Conservation (phyloP, 2,888 invertebrate species). For the Stenoptilia bipunctidactyla region DNA sequence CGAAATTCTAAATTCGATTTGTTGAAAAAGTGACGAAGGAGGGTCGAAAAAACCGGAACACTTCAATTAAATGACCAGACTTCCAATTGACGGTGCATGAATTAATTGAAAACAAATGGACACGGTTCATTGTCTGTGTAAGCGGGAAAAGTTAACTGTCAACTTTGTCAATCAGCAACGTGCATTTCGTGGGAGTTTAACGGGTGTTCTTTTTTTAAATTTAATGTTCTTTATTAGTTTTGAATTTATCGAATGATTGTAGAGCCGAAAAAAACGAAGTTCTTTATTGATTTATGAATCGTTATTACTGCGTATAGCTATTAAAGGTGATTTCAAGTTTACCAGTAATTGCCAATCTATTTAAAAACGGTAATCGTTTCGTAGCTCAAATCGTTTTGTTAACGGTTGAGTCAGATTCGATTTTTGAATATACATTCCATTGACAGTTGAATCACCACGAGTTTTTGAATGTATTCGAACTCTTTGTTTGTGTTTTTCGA, state of each 20-base stretch:
- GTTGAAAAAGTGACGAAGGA: no score
- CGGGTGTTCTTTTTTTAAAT: no score
- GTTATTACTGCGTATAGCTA: no score
- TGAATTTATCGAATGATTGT: no score
- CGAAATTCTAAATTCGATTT: no score
- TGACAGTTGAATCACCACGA: not conserved
- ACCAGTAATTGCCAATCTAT: not conserved
- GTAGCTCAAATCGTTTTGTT: not conserved
- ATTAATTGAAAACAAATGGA: slow-evolving; percentile 11
- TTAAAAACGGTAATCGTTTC: not conserved
- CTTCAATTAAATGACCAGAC: slow-evolving; percentile 13
- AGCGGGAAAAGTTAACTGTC: no score
- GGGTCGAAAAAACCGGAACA: slow-evolving; percentile 11
- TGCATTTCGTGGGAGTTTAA: no score
- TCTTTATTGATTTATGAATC: no score
- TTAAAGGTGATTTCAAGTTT: not conserved
- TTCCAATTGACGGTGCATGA: slow-evolving; percentile 10
- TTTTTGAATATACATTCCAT: not conserved
- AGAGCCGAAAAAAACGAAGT: no score
- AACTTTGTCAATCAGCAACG: no score
- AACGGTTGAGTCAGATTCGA: not conserved
- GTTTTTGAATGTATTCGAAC: not conserved
- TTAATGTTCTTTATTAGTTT: no score
- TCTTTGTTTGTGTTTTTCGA: not conserved
- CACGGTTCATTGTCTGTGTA: not conserved